Base-by-base conservation (phyloP, 2,888 invertebrate species). In the Acronicta leporina region DNA sequence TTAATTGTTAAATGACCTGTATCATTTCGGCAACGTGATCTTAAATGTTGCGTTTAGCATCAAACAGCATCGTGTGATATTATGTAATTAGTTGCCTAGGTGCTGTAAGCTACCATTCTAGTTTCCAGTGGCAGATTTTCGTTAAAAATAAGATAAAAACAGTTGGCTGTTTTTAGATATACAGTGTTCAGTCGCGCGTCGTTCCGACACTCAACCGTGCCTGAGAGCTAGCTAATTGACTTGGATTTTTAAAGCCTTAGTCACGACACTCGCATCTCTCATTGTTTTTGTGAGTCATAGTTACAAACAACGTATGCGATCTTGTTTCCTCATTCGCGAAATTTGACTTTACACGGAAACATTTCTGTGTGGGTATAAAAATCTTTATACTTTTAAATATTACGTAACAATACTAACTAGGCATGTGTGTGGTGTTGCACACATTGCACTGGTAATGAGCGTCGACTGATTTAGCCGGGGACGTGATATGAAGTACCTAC, bases 191-290 rank as follows among this genome's bases (percentile, higher is more conserved):
- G 66, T 63, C 63, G 71, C 61, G 75, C 68, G 61, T 60, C 66
- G 65, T 59, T 63, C 38, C 58, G 48, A 50, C 56, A 47, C 58
- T 64, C 45, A 43, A 58, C 68, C 66, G 75, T 68, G 68, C 74
- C 74, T 63, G 75, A 80, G 79, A 79, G 79, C 81, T 81, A 85
- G 83, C 85, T 90, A 91, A 91, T 89, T 90, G 89, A 85, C 82
- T 86, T 87, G 87, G 89, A 92, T 92, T 90, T 92, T 92, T 91
- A 86, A 89, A 87, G 83, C 78, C 87, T 94, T 92, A 92, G 91
- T 94, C 93, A 92, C 87, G 83, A 79, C 67, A 79, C 75, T 71
- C 79, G 38, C 82, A 86, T 84, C 85, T 89, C 85, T 80, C 79
- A 77, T 81, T 82, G 82, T 86, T 82, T 84, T 84, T 85, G 85